Base-by-base conservation (phyloP, 2,797 vertebrate species). In the Enteromius unitaeniatus region DNA sequence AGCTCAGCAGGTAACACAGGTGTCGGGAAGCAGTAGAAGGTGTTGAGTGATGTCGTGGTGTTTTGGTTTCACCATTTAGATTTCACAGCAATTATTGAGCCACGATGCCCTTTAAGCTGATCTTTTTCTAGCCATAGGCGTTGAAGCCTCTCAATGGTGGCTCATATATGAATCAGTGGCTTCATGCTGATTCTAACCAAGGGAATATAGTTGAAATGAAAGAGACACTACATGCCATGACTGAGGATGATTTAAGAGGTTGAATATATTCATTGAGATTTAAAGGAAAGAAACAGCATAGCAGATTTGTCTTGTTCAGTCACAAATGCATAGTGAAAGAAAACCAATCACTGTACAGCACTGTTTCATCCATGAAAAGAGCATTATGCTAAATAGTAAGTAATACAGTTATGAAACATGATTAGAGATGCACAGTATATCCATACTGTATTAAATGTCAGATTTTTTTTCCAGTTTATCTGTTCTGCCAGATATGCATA, bases 11-110 rank as follows among this genome's bases (percentile, higher is more conserved):
- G 82, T 85, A 47, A 49, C 55, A 76, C 82, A 64, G 78, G 81
- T 87, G 80, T 28, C 80, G 45, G 76, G 69, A 82, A 45, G 75
- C 45, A 14, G 67, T 47, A 7, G 26, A 76, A 79, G 67, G 58
- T 60, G 79, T 78, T 85, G 79, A 82, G 76, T 82, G 86, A 87
- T 87, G 73, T 64, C 79, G 51, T 72, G 70, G 34, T 79, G 84
- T 77, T 86, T 85, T 78, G 58, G 78, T 55, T 68, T 79, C 81
- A 77, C 70, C 26, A 64, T 72, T 78, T 47, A 28, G 81, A 47
- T 82, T 87, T 77, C 83, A 31, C 67, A 37, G 53, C 83, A 86
- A 78, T 69, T 86, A 82, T 77, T 79, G 68, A 62, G 73, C 42
- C 72, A 73, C 47, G 28, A 13, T 86, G 85, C 72, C 83, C 78